Conservation (phyloP, 1,140 invertebrate genomes). For the Zelostemma sp. region DNA sequence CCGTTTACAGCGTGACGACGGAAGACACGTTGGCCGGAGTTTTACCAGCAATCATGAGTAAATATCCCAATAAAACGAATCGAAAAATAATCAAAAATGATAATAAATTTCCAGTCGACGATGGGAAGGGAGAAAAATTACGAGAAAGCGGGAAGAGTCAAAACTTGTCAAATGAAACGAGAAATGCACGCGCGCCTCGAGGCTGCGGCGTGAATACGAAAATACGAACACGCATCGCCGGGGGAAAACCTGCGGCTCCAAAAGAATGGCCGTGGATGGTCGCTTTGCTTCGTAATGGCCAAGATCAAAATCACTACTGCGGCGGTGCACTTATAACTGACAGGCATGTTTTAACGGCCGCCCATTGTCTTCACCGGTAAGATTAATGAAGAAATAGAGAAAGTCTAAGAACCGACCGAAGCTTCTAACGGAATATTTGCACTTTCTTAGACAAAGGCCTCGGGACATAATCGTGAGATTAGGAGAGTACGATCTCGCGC, state of each 20-base stretch:
- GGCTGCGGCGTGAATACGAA: constrained; percentile 79
- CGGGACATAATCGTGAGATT: constrained; percentile 79
- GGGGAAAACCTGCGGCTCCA: constrained; percentile 75
- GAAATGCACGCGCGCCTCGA: constrained; percentile 55
- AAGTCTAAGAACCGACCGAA: too few relatives aligned
- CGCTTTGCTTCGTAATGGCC: constrained; percentile 73
- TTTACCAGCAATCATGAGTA: constrained; percentile 36
- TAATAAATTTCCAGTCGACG: background rate
- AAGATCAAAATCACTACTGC: constrained; percentile 74
- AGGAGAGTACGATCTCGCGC: constrained; percentile 84
- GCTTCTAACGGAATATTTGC: too few relatives aligned
- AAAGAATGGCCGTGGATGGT: constrained; percentile 89
- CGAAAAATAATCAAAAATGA: background rate
- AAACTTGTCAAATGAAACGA: constrained; percentile 13
- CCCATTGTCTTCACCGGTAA: constrained; percentile 75
- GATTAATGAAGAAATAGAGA: background rate
- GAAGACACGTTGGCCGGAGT: constrained; percentile 27
- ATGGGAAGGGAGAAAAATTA: background rate
- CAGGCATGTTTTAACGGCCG: constrained; percentile 83
- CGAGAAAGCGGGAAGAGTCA: background rate
- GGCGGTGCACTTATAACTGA: constrained; percentile 85
- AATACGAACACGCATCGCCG: constrained; percentile 71
- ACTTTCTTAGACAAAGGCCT: constrained; percentile 71
- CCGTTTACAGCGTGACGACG: constrained; percentile 20
- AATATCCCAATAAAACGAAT: background rate